phyloP scores from a whole-genome alignment of 2,797 vertebrate species.

The Pitangus sulphuratus region DNA sequence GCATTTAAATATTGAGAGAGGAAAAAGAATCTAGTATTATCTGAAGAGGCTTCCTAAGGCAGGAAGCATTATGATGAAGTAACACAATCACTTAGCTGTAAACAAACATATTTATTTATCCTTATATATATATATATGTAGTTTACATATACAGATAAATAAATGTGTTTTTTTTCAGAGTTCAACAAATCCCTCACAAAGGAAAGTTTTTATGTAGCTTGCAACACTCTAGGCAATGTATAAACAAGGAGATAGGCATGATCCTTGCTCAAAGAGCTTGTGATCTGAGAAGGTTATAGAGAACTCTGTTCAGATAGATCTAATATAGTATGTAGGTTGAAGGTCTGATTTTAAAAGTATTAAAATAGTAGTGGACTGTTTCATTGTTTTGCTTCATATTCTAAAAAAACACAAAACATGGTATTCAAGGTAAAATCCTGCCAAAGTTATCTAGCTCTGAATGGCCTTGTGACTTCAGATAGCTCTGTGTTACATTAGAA shows the following conservation, averaged over 20 bases:
- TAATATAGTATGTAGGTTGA: neutral
- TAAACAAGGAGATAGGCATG: neutral
- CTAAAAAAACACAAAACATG: constrained; percentile 23
- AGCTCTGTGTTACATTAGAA: neutral
- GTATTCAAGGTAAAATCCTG: constrained; percentile 63
- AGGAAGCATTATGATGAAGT: constrained; percentile 23
- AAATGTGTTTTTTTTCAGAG: accelerated
- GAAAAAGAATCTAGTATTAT: neutral
- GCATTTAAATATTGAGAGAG: constrained; percentile 34
- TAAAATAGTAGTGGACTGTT: constrained; percentile 20
- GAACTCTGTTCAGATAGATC: neutral
- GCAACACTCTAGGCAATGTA: neutral
- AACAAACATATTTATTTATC: neutral
- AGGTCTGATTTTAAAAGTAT: constrained; percentile 15
- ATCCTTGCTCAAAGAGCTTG: neutral
- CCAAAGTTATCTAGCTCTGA: constrained; percentile 43
- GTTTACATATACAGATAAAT: neutral
- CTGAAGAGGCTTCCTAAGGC: constrained; percentile 29
- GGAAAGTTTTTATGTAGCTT: neutral
- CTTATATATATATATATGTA: neutral
- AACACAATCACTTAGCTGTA: constrained; percentile 25
- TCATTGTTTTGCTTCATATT: constrained; percentile 12
- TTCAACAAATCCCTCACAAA: neutral
- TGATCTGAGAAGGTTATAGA: neutral
- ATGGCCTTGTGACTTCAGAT: constrained; percentile 61